A percentile compares a stretch with the other conserved stretches of the same genome.
Conservation (phyloP, 2,888 invertebrate genomes). For the Labia minor region DNA sequence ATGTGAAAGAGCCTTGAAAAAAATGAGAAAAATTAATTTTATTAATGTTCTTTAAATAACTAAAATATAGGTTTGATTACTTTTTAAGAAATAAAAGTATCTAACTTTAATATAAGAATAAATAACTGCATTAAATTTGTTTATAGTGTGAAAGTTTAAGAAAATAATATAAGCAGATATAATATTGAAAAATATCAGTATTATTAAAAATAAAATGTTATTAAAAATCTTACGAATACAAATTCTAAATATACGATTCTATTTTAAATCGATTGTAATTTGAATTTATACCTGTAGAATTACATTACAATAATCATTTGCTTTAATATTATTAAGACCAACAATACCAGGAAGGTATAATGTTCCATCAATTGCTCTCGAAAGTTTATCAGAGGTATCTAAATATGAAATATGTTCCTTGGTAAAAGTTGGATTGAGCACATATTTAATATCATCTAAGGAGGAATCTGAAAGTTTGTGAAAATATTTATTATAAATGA, state of each 20-base stretch:
- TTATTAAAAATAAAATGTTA: no score
- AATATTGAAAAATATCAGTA: no score
- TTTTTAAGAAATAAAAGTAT: neutral
- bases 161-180: no score
- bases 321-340: slow-evolving; percentile 94
- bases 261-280: no score
- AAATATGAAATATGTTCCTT: slow-evolving; percentile 68
- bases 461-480: slow-evolving; percentile 89
- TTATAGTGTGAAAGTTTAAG: no score
- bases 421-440: slow-evolving; percentile 92
- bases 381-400: slow-evolving; percentile 72
- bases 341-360: slow-evolving; percentile 96
- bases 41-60: slow-evolving; percentile 13
- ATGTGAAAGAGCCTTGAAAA: slow-evolving; percentile 77
- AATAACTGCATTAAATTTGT: no score
- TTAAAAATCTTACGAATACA: no score
- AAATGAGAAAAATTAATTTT: slow-evolving; percentile 23
- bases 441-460: slow-evolving; percentile 95
- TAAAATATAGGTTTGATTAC: neutral
- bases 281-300: slow-evolving; percentile 73
- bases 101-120: slow-evolving; percentile 14
- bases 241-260: no score
- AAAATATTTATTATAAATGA: slow-evolving; percentile 29
- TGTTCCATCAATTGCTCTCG: slow-evolving; percentile 90
- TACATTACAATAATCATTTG: slow-evolving; percentile 99